Conservation (phyloP, 2,797 vertebrate species). For the Epinephelus malabaricus region DNA sequence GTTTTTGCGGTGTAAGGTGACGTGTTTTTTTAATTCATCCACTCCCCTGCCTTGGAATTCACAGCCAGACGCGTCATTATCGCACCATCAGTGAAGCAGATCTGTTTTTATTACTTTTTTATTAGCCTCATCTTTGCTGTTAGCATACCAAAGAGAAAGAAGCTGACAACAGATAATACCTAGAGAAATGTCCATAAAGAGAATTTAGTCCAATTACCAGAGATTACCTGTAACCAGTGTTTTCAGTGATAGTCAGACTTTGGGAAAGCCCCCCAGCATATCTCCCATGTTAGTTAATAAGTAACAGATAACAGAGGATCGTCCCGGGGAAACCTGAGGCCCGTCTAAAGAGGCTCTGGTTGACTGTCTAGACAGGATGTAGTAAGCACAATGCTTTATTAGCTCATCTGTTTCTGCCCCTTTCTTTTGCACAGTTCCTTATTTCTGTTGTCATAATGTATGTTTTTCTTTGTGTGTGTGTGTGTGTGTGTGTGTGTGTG, state of each 20-base stretch:
- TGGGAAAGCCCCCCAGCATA: conserved; percentile 4
- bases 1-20: conserved; percentile 1
- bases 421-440: conserved; percentile 35
- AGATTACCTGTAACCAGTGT: conserved; percentile 12
- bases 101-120: conserved; percentile 54
- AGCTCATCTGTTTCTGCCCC: conserved; percentile 52
- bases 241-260: conserved; percentile 17
- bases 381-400: conserved; percentile 59
- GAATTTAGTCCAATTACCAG: conserved; percentile 23
- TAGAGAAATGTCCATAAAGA: conserved; percentile 20
- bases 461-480: background rate
- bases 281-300: conserved; percentile 57
- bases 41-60: conserved; percentile 6
- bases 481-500: background rate
- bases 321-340: conserved; percentile 30
- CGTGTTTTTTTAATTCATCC: conserved; percentile 26
- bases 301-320: conserved; percentile 59
- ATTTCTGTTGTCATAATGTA: conserved; percentile 29
- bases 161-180: conserved; percentile 13
- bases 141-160: conserved; percentile 4
- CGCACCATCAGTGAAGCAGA: conserved; percentile 40
- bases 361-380: conserved; percentile 75
- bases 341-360: conserved; percentile 21
- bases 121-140: conserved; percentile 29
- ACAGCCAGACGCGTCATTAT: conserved; percentile 32